Evolutionary conservation across 1,140 invertebrate genomes (phyloP).

Genomic region (Drosophila guanche): DNA sequence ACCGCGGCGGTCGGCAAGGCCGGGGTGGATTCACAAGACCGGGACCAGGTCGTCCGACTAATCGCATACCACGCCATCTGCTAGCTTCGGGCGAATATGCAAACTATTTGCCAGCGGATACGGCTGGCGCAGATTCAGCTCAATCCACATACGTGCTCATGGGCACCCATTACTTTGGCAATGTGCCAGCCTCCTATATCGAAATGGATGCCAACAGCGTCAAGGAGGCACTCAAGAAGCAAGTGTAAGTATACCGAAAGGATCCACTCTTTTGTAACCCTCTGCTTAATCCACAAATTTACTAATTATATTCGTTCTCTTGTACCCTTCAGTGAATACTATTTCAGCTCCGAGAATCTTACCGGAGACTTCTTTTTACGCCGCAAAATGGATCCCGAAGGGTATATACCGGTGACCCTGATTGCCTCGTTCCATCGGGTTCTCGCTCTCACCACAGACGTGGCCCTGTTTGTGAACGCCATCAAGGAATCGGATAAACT

Average conservation of each 20-base stretch:
- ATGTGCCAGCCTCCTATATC: slow-evolving; percentile 84
- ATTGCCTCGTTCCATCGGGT: slow-evolving; percentile 98
- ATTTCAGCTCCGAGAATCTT: slow-evolving; percentile 99
- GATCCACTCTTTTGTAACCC: neutral
- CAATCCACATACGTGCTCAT: slow-evolving; percentile 86
- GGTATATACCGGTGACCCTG: slow-evolving; percentile 95
- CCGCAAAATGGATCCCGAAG: slow-evolving; percentile 97
- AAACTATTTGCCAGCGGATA: slow-evolving; percentile 75
- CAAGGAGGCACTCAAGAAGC: slow-evolving; percentile 92
- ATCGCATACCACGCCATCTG: slow-evolving; percentile 83
- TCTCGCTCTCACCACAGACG: slow-evolving; percentile 92
- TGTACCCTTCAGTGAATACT: slow-evolving; percentile 93
- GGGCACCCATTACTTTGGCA: slow-evolving; percentile 85
- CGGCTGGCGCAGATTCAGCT: slow-evolving; percentile 72
- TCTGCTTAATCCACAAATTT: neutral
- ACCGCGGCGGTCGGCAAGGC: slow-evolving; percentile 74
- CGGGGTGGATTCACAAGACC: slow-evolving; percentile 81
- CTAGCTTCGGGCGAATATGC: slow-evolving; percentile 78
- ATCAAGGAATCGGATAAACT: slow-evolving; percentile 92
- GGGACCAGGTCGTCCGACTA: slow-evolving; percentile 82
- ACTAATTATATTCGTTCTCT: slow-evolving; percentile 8
- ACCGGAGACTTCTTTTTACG: slow-evolving; percentile 97
- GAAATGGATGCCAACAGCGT: slow-evolving; percentile 85
- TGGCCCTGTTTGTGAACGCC: slow-evolving; percentile 91
- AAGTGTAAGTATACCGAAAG: slow-evolving; percentile 88